A percentile compares a stretch with the other conserved stretches of the same genome.
Evolutionary conservation across 2,797 vertebrate species (phyloP).

Genomic region (Chloroceryle inda): DNA sequence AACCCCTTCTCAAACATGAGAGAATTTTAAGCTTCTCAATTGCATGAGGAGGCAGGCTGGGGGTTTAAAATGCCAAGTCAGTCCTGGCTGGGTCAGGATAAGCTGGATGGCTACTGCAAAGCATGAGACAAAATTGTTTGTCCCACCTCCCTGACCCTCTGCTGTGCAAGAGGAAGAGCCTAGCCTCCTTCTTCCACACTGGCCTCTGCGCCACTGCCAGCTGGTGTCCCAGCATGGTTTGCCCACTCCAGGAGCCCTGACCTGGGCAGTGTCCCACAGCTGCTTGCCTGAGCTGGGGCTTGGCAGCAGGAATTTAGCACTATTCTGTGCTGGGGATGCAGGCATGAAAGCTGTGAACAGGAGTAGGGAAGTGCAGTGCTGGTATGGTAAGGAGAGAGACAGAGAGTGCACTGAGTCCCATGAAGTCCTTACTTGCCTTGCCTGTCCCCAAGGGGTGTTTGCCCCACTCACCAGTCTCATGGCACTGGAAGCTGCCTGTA

Average conservation of each 20-base stretch:
- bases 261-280: neutral
- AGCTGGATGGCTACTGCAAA: neutral
- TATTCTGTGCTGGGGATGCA: neutral
- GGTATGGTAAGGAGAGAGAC: neutral
- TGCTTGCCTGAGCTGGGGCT: neutral
- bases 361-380: fast-evolving
- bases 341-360: fast-evolving
- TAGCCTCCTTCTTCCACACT: neutral
- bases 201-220: fast-evolving
- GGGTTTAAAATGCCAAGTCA: neutral
- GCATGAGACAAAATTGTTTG: neutral
- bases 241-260: neutral
- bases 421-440: neutral
- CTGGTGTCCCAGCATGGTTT: neutral
- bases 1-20: neutral
- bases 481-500: neutral
- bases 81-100: neutral
- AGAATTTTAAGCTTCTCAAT: neutral
- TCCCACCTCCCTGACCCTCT: neutral
- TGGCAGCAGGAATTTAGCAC: neutral
- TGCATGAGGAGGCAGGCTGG: neutral
- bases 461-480: neutral
- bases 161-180: neutral
- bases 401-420: fast-evolving
- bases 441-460: neutral